A percentile compares a stretch with the other conserved stretches of the same genome.
Conservation (phyloP, 2,113 vertebrate species). For the Panthera uncia region DNA sequence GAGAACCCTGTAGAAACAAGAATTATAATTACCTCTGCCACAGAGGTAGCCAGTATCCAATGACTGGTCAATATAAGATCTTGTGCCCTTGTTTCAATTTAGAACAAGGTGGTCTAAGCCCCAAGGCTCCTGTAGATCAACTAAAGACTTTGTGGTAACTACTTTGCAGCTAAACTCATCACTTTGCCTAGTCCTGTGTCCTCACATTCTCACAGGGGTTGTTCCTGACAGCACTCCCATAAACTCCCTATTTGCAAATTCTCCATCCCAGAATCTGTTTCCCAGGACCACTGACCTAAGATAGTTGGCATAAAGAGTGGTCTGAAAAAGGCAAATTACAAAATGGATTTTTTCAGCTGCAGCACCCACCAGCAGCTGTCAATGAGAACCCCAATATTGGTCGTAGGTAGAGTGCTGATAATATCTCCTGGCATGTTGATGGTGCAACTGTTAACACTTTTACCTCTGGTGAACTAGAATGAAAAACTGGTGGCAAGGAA, state of each 20-base stretch:
- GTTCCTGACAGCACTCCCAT: not conserved
- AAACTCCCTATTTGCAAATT: not conserved
- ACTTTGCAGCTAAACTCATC: not conserved
- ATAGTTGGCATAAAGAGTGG: not conserved
- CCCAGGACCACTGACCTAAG: not conserved
- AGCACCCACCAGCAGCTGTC: not conserved
- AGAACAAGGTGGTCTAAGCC: not conserved
- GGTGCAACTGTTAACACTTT: not conserved
- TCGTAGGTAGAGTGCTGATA: not conserved
- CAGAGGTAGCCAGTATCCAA: not conserved
- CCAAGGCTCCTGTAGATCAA: not conserved
- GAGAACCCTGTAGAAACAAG: too few species aligned
- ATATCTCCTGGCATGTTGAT: not conserved
- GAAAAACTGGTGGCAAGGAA: not conserved
- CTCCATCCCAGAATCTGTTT: conserved; percentile 1
- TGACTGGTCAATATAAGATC: not conserved
- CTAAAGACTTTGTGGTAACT: not conserved
- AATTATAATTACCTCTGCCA: not conserved
- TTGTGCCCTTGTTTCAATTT: not conserved
- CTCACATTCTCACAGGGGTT: not conserved
- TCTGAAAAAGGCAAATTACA: not conserved
- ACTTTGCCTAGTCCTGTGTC: not conserved
- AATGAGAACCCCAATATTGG: not conserved
- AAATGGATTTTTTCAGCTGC: not conserved
- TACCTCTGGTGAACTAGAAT: not conserved